Base-by-base conservation (phyloP, 2,888 invertebrate species). In the Nemotelus pantherinus region DNA sequence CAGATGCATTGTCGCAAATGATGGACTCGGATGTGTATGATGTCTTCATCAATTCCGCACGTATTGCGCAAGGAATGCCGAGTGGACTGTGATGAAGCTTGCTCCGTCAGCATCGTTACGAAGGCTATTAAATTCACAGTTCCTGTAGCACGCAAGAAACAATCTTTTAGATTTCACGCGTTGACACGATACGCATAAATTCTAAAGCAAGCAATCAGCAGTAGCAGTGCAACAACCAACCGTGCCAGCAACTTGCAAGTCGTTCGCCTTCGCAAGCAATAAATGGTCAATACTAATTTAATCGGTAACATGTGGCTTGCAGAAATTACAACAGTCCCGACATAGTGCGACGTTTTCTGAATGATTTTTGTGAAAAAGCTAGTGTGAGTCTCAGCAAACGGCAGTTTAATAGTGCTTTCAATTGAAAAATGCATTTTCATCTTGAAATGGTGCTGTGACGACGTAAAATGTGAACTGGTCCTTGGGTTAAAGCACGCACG, bases 231-330 rank as follows among this genome's bases (percentile, higher is more conserved):
- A 25, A 25, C 25, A 25, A 25, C 25, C 25, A 25, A 25, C 25
- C 25, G 25, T 25, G 25, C 25, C 25, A 25, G 25, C 25, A 25
- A 25, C 25, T 25, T 25, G 25, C 25, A 25, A 25, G 25, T 25
- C 25, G 25, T 25, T 25, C 25, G 25, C 25, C 25, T 25, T 25
- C 25, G 25, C 25, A 25, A 25, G 25, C 70, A 43, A 55, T 70
- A 70, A 70, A 70, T 70, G 50, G 70, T 70, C 70, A 41, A 70
- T 70, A 70, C 55, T 41, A 70, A 70, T 70, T 70, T 70, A 70
- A 70, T 70, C 70, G 70, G 70, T 70, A 70, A 55, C 70, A 70
- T 70, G 70, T 55, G 41, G 70, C 70, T 55, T 70, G 41, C 45
- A 55, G 43, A 55, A 70, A 70, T 70, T 70, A 70, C 60, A 41